phyloP scores from a whole-genome alignment of 2,888 invertebrate genomes.

The Panopea generosa region DNA sequence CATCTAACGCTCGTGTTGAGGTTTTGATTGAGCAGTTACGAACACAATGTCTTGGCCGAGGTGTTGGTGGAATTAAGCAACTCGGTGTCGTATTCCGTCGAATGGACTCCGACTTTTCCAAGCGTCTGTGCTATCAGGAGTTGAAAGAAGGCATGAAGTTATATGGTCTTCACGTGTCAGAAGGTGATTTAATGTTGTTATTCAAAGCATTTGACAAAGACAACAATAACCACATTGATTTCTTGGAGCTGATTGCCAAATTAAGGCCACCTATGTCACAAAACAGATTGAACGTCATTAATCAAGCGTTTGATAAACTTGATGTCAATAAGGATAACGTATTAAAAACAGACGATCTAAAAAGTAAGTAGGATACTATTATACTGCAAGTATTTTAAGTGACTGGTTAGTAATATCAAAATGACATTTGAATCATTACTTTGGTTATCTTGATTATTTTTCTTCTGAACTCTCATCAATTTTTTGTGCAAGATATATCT shows the following conservation, averaged over 20 bases:
- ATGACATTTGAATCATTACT: no score
- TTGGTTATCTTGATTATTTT: no score
- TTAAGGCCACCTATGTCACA: conserved; percentile 76
- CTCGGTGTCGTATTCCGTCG: conserved; percentile 76
- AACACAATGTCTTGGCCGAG: conserved; percentile 67
- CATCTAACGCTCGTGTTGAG: conserved; percentile 36
- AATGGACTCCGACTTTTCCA: conserved; percentile 80
- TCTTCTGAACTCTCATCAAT: no score
- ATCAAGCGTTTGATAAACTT: conserved; percentile 79
- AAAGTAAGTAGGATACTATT: conserved; percentile 76
- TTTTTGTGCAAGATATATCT: no score
- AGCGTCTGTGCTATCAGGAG: conserved; percentile 76
- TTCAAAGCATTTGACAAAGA: conserved; percentile 79
- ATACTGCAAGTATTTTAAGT: no score
- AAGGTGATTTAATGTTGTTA: conserved; percentile 70
- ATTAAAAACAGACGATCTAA: conserved; percentile 78
- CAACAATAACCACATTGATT: conserved; percentile 76
- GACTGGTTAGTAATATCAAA: no score
- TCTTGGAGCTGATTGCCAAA: conserved; percentile 77
- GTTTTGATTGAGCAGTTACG: conserved; percentile 68
- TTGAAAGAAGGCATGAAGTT: conserved; percentile 72
- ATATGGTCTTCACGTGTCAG: conserved; percentile 69
- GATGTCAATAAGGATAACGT: conserved; percentile 79
- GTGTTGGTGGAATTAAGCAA: conserved; percentile 76
- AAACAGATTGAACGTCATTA: conserved; percentile 72